Percentiles rank a stretch among this genome's conserved stretches.
Conservation (phyloP, 1,140 invertebrate genomes). For the Heliconius eleuchia region DNA sequence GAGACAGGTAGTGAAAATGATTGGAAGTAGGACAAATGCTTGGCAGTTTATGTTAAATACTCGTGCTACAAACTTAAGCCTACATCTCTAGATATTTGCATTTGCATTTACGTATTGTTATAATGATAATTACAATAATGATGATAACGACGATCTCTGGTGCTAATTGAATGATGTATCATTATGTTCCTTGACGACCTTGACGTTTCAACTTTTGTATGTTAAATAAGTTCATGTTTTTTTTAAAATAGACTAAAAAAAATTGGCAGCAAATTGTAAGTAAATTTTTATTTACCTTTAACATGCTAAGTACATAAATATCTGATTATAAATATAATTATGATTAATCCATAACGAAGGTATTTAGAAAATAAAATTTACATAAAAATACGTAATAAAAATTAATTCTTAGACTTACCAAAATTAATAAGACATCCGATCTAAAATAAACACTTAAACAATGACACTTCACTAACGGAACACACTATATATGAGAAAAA, state of each 20-base stretch:
- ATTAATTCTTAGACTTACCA: slow-evolving; percentile 53
- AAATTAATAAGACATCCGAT: slow-evolving; percentile 63
- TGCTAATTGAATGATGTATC: not conserved
- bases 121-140: slow-evolving; percentile 14
- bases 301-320: not conserved
- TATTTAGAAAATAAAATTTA: slow-evolving; percentile 6
- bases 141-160: not conserved
- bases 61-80: slow-evolving; percentile 24
- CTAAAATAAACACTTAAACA: slow-evolving; percentile 40
- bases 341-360: not conserved
- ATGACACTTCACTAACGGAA: slow-evolving; percentile 69
- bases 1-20: slow-evolving; percentile 38
- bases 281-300: not conserved
- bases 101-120: slow-evolving; percentile 8
- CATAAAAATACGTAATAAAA: not conserved
- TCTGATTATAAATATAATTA: not conserved
- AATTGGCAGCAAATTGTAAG: not conserved
- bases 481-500: slow-evolving; percentile 58
- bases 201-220: slow-evolving; percentile 3
- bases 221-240: not conserved
- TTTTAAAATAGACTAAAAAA: too few relatives aligned
- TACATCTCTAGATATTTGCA: slow-evolving; percentile 20
- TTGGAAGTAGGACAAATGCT: slow-evolving; percentile 30
- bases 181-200: slow-evolving; percentile 12
- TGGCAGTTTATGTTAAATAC: slow-evolving; percentile 30